Percentiles rank a stretch among this genome's conserved stretches.
phyloP scores from a whole-genome alignment of 2,888 invertebrate species.

The Priocnemis perturbator region DNA sequence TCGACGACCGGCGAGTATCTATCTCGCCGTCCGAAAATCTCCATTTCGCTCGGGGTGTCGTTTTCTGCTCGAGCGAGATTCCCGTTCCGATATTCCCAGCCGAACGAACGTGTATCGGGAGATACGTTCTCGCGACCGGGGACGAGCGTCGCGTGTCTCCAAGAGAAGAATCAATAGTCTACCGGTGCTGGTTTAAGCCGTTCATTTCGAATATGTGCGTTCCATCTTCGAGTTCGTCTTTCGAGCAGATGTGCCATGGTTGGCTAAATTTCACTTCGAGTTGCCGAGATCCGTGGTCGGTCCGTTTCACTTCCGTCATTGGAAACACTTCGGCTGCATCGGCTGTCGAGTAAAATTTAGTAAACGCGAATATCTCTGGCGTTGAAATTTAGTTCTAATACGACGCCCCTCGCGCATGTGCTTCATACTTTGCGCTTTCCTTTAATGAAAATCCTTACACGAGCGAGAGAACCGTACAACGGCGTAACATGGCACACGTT shows the following conservation, averaged over 20 bases:
- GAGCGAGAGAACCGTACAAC: too few relatives aligned
- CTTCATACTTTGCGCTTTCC: background rate
- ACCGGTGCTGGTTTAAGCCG: conserved; percentile 67
- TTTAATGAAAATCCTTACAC: too few relatives aligned
- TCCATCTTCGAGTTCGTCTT: conserved; percentile 49
- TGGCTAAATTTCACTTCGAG: conserved; percentile 31
- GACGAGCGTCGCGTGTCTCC: conserved; percentile 30
- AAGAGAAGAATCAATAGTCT: conserved; percentile 66
- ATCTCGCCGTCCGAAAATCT: background rate
- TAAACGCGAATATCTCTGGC: too few relatives aligned
- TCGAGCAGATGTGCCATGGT: conserved; percentile 29
- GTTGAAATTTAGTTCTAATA: too few relatives aligned
- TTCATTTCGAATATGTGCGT: conserved; percentile 62
- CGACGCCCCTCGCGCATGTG: background rate
- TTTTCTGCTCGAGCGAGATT: background rate
- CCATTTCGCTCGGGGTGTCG: background rate
- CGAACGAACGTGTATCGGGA: conserved; percentile 54
- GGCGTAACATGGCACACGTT: too few relatives aligned
- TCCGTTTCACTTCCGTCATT: too few relatives aligned
- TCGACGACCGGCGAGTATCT: too few relatives aligned
- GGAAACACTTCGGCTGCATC: too few relatives aligned
- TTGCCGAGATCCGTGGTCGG: conserved; percentile 6
- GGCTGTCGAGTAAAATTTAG: too few relatives aligned
- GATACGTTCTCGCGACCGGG: conserved; percentile 23
- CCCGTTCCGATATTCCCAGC: conserved; percentile 58